Conservation (phyloP, 2,113 vertebrate species). For the Pelusios castaneus region DNA sequence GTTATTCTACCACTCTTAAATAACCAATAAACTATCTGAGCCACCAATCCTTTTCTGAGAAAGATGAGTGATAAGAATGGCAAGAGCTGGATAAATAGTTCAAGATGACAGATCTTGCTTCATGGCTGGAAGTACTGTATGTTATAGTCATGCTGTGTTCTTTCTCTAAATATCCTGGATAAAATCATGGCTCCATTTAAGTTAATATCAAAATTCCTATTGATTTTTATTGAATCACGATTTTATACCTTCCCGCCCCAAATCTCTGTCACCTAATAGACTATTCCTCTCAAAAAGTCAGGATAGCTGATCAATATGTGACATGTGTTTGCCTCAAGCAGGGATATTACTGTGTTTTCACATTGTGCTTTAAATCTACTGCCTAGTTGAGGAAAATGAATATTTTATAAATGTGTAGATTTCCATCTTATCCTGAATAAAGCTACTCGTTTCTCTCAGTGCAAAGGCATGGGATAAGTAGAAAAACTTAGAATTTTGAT, state of each 20-base stretch:
- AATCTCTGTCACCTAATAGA: neutral
- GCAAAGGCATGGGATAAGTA: neutral
- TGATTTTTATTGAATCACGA: neutral
- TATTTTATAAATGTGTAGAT: neutral
- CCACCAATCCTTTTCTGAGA: conserved; percentile 57
- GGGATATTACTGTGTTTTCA: neutral
- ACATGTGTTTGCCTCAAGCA: neutral
- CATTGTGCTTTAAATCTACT: neutral
- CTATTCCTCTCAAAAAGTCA: neutral
- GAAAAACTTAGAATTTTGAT: neutral
- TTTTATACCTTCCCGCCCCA: neutral
- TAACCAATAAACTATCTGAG: conserved; percentile 17
- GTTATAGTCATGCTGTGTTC: neutral
- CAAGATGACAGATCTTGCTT: conserved; percentile 1
- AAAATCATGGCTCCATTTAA: neutral
- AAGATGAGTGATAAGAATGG: conserved; percentile 11
- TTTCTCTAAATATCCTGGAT: conserved; percentile 41
- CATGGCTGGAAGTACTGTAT: conserved; percentile 27
- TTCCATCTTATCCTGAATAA: neutral
- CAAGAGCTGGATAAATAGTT: neutral
- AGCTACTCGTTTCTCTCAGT: neutral
- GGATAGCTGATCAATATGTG: neutral
- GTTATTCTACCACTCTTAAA: conserved; percentile 30
- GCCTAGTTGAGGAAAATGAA: neutral
- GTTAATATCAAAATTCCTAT: neutral